phyloP scores from a whole-genome alignment of 2,797 vertebrate species.

The Characodon lateralis region DNA sequence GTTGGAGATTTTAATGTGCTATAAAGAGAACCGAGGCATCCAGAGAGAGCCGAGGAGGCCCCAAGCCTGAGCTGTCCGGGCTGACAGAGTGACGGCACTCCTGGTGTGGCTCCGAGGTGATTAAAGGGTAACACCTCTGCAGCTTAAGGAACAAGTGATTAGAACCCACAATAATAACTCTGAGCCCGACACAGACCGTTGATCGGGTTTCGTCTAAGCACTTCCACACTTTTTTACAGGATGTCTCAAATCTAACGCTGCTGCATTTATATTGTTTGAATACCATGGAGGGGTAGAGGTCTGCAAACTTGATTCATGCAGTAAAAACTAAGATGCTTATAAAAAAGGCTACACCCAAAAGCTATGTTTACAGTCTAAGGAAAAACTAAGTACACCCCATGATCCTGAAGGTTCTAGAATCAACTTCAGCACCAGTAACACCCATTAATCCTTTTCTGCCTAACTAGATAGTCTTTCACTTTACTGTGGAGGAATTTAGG shows the following conservation, averaged over 20 bases:
- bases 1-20: too few relatives aligned
- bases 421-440: too few relatives aligned
- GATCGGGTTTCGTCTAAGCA: conserved; percentile 38
- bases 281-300: neutral
- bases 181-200: neutral
- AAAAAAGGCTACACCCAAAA: neutral
- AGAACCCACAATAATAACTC: conserved; percentile 64
- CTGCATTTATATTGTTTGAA: neutral
- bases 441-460: too few relatives aligned
- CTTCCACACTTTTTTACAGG: neutral
- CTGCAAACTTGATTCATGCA: neutral
- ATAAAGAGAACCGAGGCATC: too few relatives aligned
- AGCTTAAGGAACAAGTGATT: conserved; percentile 59
- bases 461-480: too few relatives aligned
- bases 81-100: conserved; percentile 27
- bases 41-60: too few relatives aligned
- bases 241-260: neutral
- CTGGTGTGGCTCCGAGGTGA: conserved; percentile 40
- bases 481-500: neutral
- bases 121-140: conserved; percentile 55
- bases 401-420: neutral
- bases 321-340: neutral
- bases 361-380: too few relatives aligned
- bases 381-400: too few relatives aligned
- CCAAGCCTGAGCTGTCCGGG: too few relatives aligned